Base-by-base conservation (phyloP, 2,113 vertebrate genomes). In the Sceloporus undulatus region DNA sequence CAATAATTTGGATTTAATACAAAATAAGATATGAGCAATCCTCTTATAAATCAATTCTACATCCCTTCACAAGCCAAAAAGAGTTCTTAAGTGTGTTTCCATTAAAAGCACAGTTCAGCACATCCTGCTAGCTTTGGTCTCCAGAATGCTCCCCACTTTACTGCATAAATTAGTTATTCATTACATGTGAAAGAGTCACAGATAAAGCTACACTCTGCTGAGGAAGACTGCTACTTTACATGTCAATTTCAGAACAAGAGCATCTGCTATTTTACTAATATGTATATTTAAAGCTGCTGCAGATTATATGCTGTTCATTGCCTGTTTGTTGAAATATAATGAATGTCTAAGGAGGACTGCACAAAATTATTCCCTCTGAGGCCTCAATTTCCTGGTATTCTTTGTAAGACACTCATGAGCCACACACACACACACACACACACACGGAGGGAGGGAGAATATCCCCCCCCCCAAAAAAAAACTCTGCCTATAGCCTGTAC, bases 101-200 rank as follows among this genome's bases (percentile, higher is more conserved):
- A 93, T 95, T 95, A 96, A 96, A 96, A 95, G 87, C 91, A 90
- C 83, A 96, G 95, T 92, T 90, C 86, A 77, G 87, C 81, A 95
- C 68, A 94, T 88, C 90, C 94, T 90, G 93, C 94, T 95, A 94
- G 29, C 92, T 90, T 87, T 77, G 75, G 87, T 68, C 94, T 90
- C 86, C 93, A 88, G 88, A 94, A 87, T 0, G 4, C 91, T 87
- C 84, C 87, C 91, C 71, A 90, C 71, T 93, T 88, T 79, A 34
- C 2, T 92, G 85, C 90, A 94, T 87, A 96, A 96, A 97, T 97
- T 91, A 96, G 94, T 94, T 97, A 96, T 96, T 97, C 95, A 97
- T 96, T 97, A 96, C 92, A 93, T 87, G 91, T 91, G 95, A 96
- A 96, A 94, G 89, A 96, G 94, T 5, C 71, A 89, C 90, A 95